These are phyloP conservation scores for Trachelus stipa DNA, from an alignment of 2,888 invertebrate genomes.

Conservation along the genomic window DNA sequence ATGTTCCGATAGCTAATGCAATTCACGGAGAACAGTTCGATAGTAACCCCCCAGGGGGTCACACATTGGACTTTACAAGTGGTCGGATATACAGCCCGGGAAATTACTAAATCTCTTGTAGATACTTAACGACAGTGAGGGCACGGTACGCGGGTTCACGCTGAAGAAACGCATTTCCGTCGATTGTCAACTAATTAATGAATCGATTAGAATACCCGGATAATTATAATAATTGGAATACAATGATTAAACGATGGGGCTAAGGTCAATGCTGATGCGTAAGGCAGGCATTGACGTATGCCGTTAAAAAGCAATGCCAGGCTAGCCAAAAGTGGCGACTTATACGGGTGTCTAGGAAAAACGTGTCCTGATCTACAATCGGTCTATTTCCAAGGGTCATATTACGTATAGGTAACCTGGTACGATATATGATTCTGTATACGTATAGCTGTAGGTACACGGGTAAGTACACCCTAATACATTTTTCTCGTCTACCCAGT, in stretches of 20 bases:
- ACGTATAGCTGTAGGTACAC: not conserved
- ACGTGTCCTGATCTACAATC: not conserved
- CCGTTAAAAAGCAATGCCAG: not conserved
- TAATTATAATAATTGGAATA: slow-evolving; percentile 60
- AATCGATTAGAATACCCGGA: slow-evolving; percentile 51
- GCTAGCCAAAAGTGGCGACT: not conserved
- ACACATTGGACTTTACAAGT: slow-evolving; percentile 39
- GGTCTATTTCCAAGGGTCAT: not conserved
- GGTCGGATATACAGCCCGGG: slow-evolving; percentile 16
- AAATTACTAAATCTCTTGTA: slow-evolving; percentile 29
- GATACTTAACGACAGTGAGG: slow-evolving; percentile 34
- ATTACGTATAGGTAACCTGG: not conserved
- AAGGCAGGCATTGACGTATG: slow-evolving; percentile 50
- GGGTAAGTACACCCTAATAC: not conserved
- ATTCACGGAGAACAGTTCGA: slow-evolving; percentile 23
- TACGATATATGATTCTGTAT: not conserved
- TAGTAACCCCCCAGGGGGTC: slow-evolving; percentile 39
- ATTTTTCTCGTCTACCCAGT: not conserved
- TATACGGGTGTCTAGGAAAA: not conserved
- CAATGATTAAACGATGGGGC: slow-evolving; percentile 52
- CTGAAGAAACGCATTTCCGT: slow-evolving; percentile 49
- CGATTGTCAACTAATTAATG: slow-evolving; percentile 56
- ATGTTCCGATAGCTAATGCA: slow-evolving; percentile 19
- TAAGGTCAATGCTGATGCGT: slow-evolving; percentile 50
- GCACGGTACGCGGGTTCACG: slow-evolving; percentile 9